Evolutionary conservation across 1,140 invertebrate species (phyloP).

Genomic region (Scaptomyza hsui): DNA sequence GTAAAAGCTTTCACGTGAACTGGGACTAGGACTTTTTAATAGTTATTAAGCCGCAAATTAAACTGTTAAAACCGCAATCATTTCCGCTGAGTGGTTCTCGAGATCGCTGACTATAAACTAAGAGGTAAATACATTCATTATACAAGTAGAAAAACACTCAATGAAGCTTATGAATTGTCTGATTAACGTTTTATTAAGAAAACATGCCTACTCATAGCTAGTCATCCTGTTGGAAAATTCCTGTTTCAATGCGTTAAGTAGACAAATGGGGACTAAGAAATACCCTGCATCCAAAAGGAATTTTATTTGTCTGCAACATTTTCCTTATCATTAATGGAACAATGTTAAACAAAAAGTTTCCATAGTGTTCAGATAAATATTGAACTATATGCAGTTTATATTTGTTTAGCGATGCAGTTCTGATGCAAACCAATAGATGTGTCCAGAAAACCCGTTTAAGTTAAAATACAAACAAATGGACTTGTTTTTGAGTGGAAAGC

Average conservation of each 20-base stretch:
- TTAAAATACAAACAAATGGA: conserved; percentile 11
- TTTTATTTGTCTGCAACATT: no score
- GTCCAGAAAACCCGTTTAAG: conserved; percentile 1
- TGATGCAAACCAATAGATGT: not conserved
- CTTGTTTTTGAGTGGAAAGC: conserved; percentile 44
- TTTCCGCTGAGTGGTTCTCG: not conserved
- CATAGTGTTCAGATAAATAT: not conserved
- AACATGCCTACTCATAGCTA: not conserved
- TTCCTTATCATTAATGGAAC: no score
- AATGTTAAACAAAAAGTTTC: not conserved
- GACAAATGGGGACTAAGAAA: not conserved
- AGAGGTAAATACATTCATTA: not conserved
- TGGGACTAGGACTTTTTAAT: not conserved
- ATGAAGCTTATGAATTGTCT: not conserved
- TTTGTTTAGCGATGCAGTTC: not conserved
- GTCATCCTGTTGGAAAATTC: conserved; percentile 1
- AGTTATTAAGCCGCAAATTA: no score
- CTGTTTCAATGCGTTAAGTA: not conserved
- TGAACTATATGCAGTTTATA: not conserved
- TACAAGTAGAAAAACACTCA: not conserved
- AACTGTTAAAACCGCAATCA: not conserved
- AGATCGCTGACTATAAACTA: not conserved
- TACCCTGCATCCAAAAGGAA: not conserved
- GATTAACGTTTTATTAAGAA: not conserved
- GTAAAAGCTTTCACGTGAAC: not conserved